Evolutionary conservation across 2,797 vertebrate genomes (phyloP), one percentile per base, ranked within the genome.

Genomic region (Cyprinella venusta): DNA sequence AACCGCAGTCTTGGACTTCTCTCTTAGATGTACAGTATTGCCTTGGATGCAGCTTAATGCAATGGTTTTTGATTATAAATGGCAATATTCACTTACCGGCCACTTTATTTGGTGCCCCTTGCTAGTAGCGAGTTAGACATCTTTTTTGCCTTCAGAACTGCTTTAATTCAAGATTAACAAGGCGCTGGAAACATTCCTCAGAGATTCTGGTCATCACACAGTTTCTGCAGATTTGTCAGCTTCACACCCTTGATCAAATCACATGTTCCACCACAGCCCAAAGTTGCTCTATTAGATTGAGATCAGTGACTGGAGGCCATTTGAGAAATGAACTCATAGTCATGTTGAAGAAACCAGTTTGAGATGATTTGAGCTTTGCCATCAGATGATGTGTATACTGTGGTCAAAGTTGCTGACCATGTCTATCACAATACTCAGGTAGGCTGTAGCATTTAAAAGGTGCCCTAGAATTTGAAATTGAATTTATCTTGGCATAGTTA

Each of bases 281-380:
- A 52, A 52, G 13, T 19, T 52, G 50, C 6, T 52, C 50, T 52
- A 52, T 19, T 52, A 6, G 50, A 52, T 19, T 52, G 50, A 52
- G 50, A 19, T 19, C 2, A 2, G 50, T 52, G 50, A 52, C 50
- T 19, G 18, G 4, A 19, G 50, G 50, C 50, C 6, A 7, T 52
- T 19, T 19, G 6, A 52, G 50, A 8, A 52, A 0, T 8, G 1
- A 52, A 52, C 50, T 52, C 50, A 50, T 50, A 18, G 16, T 52
- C 54, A 59, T 59, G 9, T 10, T 59, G 9, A 59, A 5, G 4
- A 59, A 59, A 59, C 54, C 50, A 56, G 8, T n/a, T 56, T 93
- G 92, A 94, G 91, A 94, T 94, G 91, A 24, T 24, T 26, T 10
- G 40, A 8, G n/a, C 15, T 48, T 71, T 8, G 18, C 81, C 74